Evolutionary conservation across 2,888 invertebrate species (phyloP).

Genomic region (Brachyptera putata): DNA sequence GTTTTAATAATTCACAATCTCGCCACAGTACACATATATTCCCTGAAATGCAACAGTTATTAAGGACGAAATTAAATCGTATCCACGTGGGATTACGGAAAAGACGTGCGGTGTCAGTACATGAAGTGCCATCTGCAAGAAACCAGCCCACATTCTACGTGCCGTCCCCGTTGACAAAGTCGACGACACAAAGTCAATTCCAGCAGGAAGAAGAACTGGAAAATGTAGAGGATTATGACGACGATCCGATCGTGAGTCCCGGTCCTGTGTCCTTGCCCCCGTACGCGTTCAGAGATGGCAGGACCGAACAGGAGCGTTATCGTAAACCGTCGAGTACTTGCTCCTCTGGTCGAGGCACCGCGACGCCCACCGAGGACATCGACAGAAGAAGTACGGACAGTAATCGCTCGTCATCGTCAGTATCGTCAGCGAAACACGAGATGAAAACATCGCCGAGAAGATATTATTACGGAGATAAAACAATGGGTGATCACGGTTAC

Average conservation of each 20-base stretch:
- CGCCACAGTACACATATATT: constrained; percentile 23
- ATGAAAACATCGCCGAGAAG: not conserved
- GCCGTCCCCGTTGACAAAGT: constrained; percentile 51
- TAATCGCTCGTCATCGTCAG: constrained; percentile 29
- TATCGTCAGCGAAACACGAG: constrained; percentile 16
- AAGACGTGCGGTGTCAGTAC: constrained; percentile 63
- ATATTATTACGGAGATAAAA: constrained; percentile 6
- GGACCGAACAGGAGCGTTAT: constrained; percentile 35
- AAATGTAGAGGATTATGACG: constrained; percentile 26
- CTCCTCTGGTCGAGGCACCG: constrained; percentile 31
- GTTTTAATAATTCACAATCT: constrained; percentile 4
- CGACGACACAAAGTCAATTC: too few species aligned
- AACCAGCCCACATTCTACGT: constrained; percentile 55
- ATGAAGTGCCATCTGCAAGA: constrained; percentile 51
- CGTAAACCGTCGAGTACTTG: constrained; percentile 27
- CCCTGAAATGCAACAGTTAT: constrained; percentile 41
- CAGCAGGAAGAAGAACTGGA: constrained; percentile 11
- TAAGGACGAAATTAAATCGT: constrained; percentile 62
- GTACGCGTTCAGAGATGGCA: constrained; percentile 42
- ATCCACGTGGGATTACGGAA: constrained; percentile 64
- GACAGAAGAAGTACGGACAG: constrained; percentile 33
- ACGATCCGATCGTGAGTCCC: constrained; percentile 8
- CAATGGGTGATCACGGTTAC: constrained; percentile 27
- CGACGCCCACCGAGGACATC: constrained; percentile 33
- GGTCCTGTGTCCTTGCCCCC: constrained; percentile 50